Evolutionary conservation across 2,888 invertebrate species (phyloP).

Genomic region (Ichneumon xanthorius): DNA sequence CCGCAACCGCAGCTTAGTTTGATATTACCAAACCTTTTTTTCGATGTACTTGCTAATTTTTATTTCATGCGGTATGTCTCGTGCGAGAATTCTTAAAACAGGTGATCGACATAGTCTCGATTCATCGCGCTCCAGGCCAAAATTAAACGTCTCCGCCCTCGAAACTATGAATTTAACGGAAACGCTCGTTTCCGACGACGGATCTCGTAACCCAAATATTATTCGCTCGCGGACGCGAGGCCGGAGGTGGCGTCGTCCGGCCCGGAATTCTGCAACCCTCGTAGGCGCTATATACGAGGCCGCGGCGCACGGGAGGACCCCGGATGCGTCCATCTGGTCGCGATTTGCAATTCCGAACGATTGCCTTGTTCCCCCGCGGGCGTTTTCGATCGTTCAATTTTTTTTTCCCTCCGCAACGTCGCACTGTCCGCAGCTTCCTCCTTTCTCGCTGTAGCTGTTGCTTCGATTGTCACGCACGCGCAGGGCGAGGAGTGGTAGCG

Average conservation of each 20-base stretch:
- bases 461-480: constrained; percentile 48
- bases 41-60: too few species aligned
- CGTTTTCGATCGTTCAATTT: constrained; percentile 53
- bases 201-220: constrained; percentile 74
- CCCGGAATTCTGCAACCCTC: constrained; percentile 37
- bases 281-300: neutral
- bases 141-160: too few species aligned
- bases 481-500: constrained; percentile 19
- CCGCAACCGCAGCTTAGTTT: too few species aligned
- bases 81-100: neutral
- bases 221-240: constrained; percentile 63
- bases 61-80: neutral
- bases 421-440: constrained; percentile 48
- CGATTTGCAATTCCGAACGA: constrained; percentile 78
- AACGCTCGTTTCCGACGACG: neutral
- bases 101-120: neutral
- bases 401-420: constrained; percentile 14
- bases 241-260: constrained; percentile 29
- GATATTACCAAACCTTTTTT: too few species aligned
- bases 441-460: constrained; percentile 38
- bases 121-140: too few species aligned
- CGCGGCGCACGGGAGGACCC: constrained; percentile 27
- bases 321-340: constrained; percentile 75
- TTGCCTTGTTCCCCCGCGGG: constrained; percentile 44
- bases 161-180: neutral